phyloP scores from a whole-genome alignment of 2,888 invertebrate species.

The Vannuccia rotundouncinata region DNA sequence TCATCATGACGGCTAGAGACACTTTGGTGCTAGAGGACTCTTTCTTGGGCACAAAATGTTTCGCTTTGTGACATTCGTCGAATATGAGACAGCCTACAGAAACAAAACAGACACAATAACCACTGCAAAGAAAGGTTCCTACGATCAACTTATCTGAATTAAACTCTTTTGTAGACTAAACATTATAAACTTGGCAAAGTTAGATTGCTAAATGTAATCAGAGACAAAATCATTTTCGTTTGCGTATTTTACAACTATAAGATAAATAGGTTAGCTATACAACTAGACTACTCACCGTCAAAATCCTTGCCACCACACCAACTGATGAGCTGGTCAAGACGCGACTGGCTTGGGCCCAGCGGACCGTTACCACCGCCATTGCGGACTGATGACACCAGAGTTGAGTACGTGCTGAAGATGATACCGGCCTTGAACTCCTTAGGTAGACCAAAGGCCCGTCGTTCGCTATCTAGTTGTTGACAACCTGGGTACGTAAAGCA shows the following conservation, averaged over 20 bases:
- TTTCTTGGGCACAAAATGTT: slow-evolving; percentile 53
- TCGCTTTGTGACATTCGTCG: slow-evolving; percentile 56
- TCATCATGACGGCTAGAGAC: slow-evolving; percentile 48
- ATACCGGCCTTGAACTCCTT: slow-evolving; percentile 50
- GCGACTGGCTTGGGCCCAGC: slow-evolving; percentile 42
- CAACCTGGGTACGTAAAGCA: slow-evolving; percentile 46
- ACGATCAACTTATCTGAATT: too few relatives aligned
- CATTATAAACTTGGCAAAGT: too few relatives aligned
- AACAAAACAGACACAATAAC: too few relatives aligned
- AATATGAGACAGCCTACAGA: slow-evolving; percentile 53
- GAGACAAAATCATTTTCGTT: too few relatives aligned
- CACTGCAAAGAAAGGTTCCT: too few relatives aligned
- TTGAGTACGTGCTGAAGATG: slow-evolving; percentile 54
- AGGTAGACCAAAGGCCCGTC: slow-evolving; percentile 24
- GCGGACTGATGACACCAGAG: slow-evolving; percentile 51
- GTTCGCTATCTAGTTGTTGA: slow-evolving; percentile 47
- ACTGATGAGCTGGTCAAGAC: slow-evolving; percentile 51
- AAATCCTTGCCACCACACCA: slow-evolving; percentile 48
- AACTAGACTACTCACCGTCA: slow-evolving; percentile 44
- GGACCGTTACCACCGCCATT: slow-evolving; percentile 46
- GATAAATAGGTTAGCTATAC: too few relatives aligned
- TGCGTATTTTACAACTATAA: too few relatives aligned
- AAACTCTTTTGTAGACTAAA: too few relatives aligned
- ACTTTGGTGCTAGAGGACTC: slow-evolving; percentile 53
- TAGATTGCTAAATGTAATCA: too few relatives aligned